Evolutionary conservation across 2,797 vertebrate genomes (phyloP), one percentile per base, ranked within the genome.

Genomic region (Falco concolor): DNA sequence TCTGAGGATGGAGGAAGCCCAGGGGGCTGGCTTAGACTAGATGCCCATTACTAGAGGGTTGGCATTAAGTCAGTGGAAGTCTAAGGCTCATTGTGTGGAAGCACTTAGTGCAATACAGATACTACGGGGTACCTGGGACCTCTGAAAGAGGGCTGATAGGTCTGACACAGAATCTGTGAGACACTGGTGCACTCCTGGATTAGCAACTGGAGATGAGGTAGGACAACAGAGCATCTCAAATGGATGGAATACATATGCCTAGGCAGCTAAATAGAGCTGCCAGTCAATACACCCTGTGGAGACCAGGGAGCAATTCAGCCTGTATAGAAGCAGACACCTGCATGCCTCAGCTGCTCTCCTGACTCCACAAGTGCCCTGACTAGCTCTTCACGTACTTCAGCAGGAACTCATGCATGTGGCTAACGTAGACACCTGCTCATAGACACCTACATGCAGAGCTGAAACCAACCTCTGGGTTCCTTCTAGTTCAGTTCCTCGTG

Each of bases 341-440:
- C 24, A 40, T 1, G 8, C 24, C 36, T 84, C 32, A 25, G 11
- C 57, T 59, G 12, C 44, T 79, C 15, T 86, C 21, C 21, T 4
- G 9, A 11, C 14, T 80, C 40, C 34, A 15, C 0, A 15, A 42
- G 10, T 50, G 36, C 54, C 36, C n/a, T 52, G 36, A 56, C 0
- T 9, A 50, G 23, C 8, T 85, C 27, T 52, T 59, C n/a, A 32
- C 0, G 1, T 47, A 8, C 30, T 49, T 68, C 40, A 83, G 36
- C n/a, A 47, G 15, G 42, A 68, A 8, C 16, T 75, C 44, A 7
- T 8, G 10, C 30, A 21, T 0, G 0, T 54, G 42, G 30, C 30
- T 88, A 27, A 24, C 17, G 24, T 40, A 60, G 61, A 56, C 32
- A 45, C 19, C 18, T 47, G 28, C 23, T n/a, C 0, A 0, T 25